Conservation (phyloP, 1,140 invertebrate genomes). For the Bombus huntii region DNA sequence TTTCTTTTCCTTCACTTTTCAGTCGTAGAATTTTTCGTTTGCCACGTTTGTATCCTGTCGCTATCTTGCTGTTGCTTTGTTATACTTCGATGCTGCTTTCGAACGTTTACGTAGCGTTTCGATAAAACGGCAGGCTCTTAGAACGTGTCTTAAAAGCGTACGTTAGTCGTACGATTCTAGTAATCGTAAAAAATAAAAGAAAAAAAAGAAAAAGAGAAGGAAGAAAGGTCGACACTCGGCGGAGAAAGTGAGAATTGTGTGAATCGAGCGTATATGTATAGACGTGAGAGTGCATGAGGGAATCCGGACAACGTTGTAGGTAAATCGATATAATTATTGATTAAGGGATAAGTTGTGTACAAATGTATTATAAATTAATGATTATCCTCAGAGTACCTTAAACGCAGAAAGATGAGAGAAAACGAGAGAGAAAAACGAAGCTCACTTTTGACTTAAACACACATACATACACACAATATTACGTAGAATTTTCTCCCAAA, state of each 20-base stretch:
- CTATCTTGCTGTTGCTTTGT: neutral
- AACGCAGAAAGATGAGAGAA: slow-evolving; percentile 57
- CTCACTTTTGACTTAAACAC: slow-evolving; percentile 39
- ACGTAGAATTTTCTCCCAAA: slow-evolving; percentile 51
- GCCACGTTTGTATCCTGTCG: neutral
- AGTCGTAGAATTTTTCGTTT: neutral
- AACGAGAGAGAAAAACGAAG: slow-evolving; percentile 42
- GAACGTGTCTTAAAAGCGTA: slow-evolving; percentile 61
- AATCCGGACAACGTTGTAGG: slow-evolving; percentile 60
- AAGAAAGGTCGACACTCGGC: neutral
- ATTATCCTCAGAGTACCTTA: slow-evolving; percentile 72
- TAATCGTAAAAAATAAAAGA: slow-evolving; percentile 16
- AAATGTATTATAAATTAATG: slow-evolving; percentile 79
- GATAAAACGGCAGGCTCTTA: slow-evolving; percentile 52
- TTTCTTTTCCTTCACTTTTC: neutral
- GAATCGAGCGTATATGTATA: slow-evolving; percentile 25
- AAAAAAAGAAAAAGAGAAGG: neutral
- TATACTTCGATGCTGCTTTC: slow-evolving; percentile 1
- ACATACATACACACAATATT: slow-evolving; percentile 61
- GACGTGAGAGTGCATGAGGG: slow-evolving; percentile 34
- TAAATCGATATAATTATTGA: slow-evolving; percentile 76
- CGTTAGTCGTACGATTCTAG: slow-evolving; percentile 23
- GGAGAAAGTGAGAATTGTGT: neutral
- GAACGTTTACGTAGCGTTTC: slow-evolving; percentile 44
- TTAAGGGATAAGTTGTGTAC: slow-evolving; percentile 79